Percentiles rank a stretch among this genome's conserved stretches.
Evolutionary conservation across 2,113 vertebrate species (phyloP).

Genomic region (Marmota monax): DNA sequence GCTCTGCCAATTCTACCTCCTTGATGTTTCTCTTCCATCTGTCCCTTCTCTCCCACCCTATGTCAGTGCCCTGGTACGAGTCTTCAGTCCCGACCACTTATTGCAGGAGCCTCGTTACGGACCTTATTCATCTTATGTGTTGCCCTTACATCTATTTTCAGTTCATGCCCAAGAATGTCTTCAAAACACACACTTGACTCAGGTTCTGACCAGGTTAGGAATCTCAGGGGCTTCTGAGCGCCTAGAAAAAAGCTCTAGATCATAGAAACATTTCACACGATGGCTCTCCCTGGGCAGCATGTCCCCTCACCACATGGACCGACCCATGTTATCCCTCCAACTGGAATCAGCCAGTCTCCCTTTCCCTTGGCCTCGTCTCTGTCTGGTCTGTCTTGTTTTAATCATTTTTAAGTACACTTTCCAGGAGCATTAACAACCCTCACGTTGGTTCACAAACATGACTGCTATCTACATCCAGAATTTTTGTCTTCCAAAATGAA

Average conservation of each 20-base stretch:
- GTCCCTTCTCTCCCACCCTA: neutral
- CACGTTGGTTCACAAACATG: neutral
- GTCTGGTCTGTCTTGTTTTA: neutral
- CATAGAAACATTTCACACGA: neutral
- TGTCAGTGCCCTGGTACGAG: fast-evolving
- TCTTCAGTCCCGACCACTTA: neutral
- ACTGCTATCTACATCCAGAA: neutral
- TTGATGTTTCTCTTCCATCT: neutral
- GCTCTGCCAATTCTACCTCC: conserved; percentile 48
- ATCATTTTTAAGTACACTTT: neutral
- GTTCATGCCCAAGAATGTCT: neutral
- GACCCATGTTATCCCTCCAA: neutral
- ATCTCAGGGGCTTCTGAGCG: neutral
- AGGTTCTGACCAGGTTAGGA: neutral
- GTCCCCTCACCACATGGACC: fast-evolving
- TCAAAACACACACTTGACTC: neutral
- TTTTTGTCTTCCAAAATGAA: neutral
- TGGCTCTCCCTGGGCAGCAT: neutral
- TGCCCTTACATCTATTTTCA: neutral
- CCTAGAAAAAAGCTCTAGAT: fast-evolving
- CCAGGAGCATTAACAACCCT: neutral
- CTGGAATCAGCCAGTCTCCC: neutral
- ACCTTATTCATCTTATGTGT: neutral
- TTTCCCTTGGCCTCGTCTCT: neutral
- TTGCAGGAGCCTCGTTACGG: neutral